These are phyloP conservation scores for Pristionchus mayeri DNA, from an alignment of 2,888 invertebrate genomes.

Conservation along the genomic window DNA sequence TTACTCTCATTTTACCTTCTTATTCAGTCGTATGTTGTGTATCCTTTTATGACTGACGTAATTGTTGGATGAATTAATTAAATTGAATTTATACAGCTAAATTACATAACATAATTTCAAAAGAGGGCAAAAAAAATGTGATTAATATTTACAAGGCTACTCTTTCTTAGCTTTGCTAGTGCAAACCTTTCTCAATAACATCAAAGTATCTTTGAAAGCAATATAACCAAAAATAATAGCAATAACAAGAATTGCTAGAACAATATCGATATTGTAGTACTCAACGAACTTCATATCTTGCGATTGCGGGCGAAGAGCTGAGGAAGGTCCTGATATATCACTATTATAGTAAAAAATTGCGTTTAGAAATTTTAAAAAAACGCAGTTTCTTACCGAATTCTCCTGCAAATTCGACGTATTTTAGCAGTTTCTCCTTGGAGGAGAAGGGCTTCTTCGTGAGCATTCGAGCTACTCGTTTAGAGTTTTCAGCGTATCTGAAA, in stretches of 20 bases:
- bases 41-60: too few relatives aligned
- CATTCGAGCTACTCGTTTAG: not conserved
- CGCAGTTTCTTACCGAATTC: not conserved
- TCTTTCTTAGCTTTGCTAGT: too few relatives aligned
- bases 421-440: not conserved
- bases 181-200: too few relatives aligned
- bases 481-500: not conserved
- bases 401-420: not conserved
- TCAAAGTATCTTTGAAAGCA: too few relatives aligned
- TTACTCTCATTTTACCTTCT: too few relatives aligned
- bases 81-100: too few relatives aligned
- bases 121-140: too few relatives aligned
- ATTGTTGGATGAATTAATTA: too few relatives aligned
- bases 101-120: too few relatives aligned
- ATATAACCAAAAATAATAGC: not conserved
- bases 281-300: not conserved
- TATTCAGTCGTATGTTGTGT: too few relatives aligned
- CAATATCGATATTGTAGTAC: conserved; percentile 30
- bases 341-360: not conserved
- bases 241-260: not conserved
- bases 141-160: too few relatives aligned
- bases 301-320: not conserved
- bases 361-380: not conserved
- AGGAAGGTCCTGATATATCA: not conserved
- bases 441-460: not conserved